Percentiles rank a stretch among this genome's conserved stretches.
Conservation (phyloP, 2,113 vertebrate species). For the Craseonycteris thonglongyai region DNA sequence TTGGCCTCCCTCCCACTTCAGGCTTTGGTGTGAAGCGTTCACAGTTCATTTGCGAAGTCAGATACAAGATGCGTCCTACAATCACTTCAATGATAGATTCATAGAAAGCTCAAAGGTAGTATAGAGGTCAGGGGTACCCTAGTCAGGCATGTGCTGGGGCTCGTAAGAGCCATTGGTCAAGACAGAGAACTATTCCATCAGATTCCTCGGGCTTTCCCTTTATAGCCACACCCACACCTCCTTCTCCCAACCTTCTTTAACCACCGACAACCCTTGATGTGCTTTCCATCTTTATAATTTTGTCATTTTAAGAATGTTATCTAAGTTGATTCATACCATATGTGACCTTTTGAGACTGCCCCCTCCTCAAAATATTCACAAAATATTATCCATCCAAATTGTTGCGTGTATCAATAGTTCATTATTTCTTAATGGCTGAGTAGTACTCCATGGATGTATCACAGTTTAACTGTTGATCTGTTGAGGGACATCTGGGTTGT, state of each 20-base stretch:
- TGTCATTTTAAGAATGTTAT: not conserved
- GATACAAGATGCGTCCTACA: not conserved
- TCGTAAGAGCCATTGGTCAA: not conserved
- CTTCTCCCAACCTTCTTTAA: not conserved
- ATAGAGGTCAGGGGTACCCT: not conserved
- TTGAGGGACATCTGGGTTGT: not conserved
- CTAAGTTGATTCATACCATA: not conserved
- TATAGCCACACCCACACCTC: not conserved
- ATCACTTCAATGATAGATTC: not conserved
- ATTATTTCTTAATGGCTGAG: not conserved
- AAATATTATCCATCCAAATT: not conserved
- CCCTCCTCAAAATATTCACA: not conserved
- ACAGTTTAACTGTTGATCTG: not conserved
- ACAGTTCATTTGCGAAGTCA: not conserved
- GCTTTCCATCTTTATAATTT: not conserved
- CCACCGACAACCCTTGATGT: not conserved
- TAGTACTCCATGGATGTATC: not conserved
- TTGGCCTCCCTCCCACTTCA: too few relatives aligned
- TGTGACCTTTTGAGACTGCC: not conserved
- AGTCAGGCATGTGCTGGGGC: not conserved
- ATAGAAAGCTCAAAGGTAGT: not conserved
- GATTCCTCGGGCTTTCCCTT: not conserved
- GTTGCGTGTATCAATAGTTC: too few relatives aligned
- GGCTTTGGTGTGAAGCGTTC: not conserved
- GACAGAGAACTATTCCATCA: not conserved